These are phyloP conservation scores for Drosophila atripex DNA, from an alignment of 2,888 invertebrate genomes.

Conservation along the genomic window DNA sequence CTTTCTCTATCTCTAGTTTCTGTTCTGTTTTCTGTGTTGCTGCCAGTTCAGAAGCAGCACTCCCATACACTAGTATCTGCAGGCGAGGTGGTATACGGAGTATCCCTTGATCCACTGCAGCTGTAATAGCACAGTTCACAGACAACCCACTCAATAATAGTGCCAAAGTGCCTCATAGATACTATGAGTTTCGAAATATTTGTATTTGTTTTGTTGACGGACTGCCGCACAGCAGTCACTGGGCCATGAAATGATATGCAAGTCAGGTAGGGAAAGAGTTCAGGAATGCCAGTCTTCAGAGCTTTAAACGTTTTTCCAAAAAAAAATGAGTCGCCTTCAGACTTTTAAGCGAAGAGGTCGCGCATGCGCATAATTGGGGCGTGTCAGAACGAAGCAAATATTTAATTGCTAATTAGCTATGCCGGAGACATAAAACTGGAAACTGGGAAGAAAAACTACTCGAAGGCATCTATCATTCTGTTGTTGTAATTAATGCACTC, in stretches of 20 bases:
- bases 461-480: constrained; percentile 17
- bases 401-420: constrained; percentile 67
- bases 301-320: not conserved
- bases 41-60: constrained; percentile 50
- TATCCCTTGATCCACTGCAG: constrained; percentile 36
- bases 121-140: constrained; percentile 41
- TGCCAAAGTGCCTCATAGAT: constrained; percentile 43
- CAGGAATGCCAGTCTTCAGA: constrained; percentile 10
- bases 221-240: constrained; percentile 18
- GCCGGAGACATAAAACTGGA: constrained; percentile 22
- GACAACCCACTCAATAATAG: constrained; percentile 22
- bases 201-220: constrained; percentile 29
- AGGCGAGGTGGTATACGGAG: not conserved
- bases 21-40: constrained; percentile 3
- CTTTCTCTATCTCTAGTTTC: constrained; percentile 34
- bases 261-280: constrained; percentile 44
- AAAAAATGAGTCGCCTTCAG: constrained; percentile 34
- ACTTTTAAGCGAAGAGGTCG: constrained; percentile 24
- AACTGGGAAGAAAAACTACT: not conserved
- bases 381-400: constrained; percentile 48
- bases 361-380: constrained; percentile 58
- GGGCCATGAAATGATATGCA: constrained; percentile 68
- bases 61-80: not conserved
- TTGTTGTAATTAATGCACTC: constrained; percentile 34
- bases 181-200: constrained; percentile 36